phyloP scores from a whole-genome alignment of 37 sponge, comb jelly and placozoan genomes.

The Diacarnus erythraeanus region DNA sequence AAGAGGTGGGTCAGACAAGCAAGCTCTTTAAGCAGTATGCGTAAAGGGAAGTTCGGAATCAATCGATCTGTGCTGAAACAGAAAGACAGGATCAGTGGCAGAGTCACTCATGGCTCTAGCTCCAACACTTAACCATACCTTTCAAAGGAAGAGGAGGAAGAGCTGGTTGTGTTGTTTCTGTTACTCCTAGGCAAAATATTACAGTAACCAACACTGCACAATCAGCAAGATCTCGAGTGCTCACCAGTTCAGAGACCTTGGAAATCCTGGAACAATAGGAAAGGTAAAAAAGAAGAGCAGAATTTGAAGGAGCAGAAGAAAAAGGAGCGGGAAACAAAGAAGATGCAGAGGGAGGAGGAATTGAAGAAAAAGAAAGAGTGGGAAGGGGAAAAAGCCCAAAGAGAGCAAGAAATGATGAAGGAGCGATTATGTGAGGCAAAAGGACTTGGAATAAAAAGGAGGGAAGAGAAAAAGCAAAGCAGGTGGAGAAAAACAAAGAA shows the following conservation, averaged over 20 bases:
- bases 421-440: not conserved
- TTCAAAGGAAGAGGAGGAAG: conserved; percentile 44
- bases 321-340: not conserved
- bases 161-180: not conserved
- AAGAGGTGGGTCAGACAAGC: too few relatives aligned
- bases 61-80: too few relatives aligned
- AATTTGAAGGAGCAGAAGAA: not conserved
- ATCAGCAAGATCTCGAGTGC: not conserved
- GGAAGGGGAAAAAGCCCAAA: not conserved
- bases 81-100: not conserved
- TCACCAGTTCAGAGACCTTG: not conserved
- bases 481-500: not conserved
- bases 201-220: not conserved
- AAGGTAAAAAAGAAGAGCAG: not conserved
- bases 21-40: too few relatives aligned
- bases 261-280: not conserved
- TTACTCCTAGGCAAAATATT: not conserved
- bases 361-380: not conserved
- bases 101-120: conserved; percentile 29
- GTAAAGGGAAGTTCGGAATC: too few relatives aligned
- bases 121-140: conserved; percentile 43
- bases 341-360: not conserved
- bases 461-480: not conserved
- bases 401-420: not conserved
- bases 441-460: not conserved